Conservation (phyloP, 2,113 vertebrate species). For the Xenopus tropicalis region UCB_Xtro_10.0 CM004443.2:178121001-178121500, state of each 20-base stretch:
- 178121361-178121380: slow-evolving; percentile 7
- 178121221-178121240: slow-evolving; percentile 46
- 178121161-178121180: slow-evolving; percentile 71
- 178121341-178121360: slow-evolving; percentile 30
- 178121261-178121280: slow-evolving; percentile 68
- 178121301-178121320: slow-evolving; percentile 65
- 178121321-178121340: slow-evolving; percentile 63
- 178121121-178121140: too few species aligned
- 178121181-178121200: slow-evolving; percentile 74
- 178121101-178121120: too few species aligned
- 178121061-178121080: too few species aligned
- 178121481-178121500: too few species aligned
- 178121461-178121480: too few species aligned
- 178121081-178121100: too few species aligned
- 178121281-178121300: slow-evolving; percentile 78
- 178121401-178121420: slow-evolving; percentile 11
- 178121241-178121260: slow-evolving; percentile 51
- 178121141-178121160: slow-evolving; percentile 57
- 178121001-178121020: too few species aligned
- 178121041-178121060: too few species aligned
- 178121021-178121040: too few species aligned
- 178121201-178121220: slow-evolving; percentile 60
- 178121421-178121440: slow-evolving; percentile 3
- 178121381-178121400: slow-evolving; percentile 11
- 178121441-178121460: neutral